These are phyloP conservation scores for Ibycter americanus DNA, from an alignment of 2,797 vertebrate genomes.

Conservation along the genomic window DNA sequence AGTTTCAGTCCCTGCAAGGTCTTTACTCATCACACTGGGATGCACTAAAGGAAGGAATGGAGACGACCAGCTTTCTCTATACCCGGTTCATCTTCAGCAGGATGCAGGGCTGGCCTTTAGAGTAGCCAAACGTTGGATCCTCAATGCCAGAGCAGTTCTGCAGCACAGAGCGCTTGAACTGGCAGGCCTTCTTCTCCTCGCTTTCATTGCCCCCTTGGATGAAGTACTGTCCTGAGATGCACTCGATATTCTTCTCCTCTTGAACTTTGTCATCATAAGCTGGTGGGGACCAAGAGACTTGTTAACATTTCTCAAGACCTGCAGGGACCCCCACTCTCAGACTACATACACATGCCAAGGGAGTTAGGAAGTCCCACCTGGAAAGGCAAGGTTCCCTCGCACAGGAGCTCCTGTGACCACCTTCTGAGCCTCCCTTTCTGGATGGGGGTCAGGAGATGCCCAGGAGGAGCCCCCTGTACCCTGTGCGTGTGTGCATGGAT, in stretches of 20 bases:
- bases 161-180: conserved; percentile 92
- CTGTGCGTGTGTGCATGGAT: accelerated
- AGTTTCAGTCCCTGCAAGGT: background rate
- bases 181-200: conserved; percentile 89
- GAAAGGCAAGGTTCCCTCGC: background rate
- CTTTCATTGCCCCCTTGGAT: conserved; percentile 87
- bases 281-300: conserved; percentile 55
- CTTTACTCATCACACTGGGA: background rate
- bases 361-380: background rate
- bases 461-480: background rate
- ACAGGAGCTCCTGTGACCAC: background rate
- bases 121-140: conserved; percentile 90
- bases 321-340: background rate
- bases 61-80: background rate
- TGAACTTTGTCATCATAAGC: conserved; percentile 91
- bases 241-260: conserved; percentile 88
- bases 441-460: background rate
- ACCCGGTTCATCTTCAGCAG: conserved; percentile 97
- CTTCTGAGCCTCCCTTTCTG: background rate
- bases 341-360: accelerated
- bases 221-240: conserved; percentile 86
- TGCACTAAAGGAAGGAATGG: background rate
- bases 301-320: background rate
- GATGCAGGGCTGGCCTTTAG: conserved; percentile 90
- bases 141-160: conserved; percentile 89